A percentile compares a stretch with the other conserved stretches of the same genome.
These are phyloP conservation scores for Limosa lapponica DNA, from an alignment of 2,797 vertebrate genomes.

Conservation along the genomic window DNA sequence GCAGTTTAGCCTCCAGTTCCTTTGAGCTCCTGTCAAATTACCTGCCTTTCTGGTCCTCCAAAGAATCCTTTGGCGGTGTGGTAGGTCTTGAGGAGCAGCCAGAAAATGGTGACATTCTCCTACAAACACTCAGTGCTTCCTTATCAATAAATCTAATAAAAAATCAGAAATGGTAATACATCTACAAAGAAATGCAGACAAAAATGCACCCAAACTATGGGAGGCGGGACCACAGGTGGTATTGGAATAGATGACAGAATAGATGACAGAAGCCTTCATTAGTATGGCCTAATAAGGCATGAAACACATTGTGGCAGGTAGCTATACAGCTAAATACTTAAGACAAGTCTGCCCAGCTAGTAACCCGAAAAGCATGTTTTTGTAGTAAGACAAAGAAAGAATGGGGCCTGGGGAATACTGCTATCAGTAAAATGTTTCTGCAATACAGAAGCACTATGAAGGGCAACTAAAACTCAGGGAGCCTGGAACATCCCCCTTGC, in stretches of 20 bases:
- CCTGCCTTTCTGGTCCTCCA: neutral
- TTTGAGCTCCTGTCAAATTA: neutral
- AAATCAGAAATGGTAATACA: neutral
- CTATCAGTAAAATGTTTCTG: neutral
- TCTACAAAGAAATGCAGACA: neutral
- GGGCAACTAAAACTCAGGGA: neutral
- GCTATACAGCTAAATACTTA: neutral
- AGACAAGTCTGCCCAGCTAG: neutral
- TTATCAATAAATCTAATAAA: neutral
- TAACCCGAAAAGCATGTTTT: neutral
- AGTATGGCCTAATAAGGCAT: neutral
- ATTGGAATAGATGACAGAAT: no score
- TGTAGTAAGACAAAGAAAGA: neutral
- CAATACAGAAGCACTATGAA: neutral
- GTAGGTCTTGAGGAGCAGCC: neutral
- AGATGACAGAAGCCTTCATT: neutral
- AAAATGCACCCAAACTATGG: neutral
- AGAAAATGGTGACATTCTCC: neutral
- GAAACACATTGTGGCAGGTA: neutral
- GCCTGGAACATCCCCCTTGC: neutral
- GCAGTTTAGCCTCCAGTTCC: neutral
- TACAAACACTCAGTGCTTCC: neutral
- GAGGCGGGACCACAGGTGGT: neutral
- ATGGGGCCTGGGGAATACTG: fast-evolving
- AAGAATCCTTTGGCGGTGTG: neutral